Conservation (phyloP, 2,888 invertebrate species). For the Sinhomidia bicolor region DNA sequence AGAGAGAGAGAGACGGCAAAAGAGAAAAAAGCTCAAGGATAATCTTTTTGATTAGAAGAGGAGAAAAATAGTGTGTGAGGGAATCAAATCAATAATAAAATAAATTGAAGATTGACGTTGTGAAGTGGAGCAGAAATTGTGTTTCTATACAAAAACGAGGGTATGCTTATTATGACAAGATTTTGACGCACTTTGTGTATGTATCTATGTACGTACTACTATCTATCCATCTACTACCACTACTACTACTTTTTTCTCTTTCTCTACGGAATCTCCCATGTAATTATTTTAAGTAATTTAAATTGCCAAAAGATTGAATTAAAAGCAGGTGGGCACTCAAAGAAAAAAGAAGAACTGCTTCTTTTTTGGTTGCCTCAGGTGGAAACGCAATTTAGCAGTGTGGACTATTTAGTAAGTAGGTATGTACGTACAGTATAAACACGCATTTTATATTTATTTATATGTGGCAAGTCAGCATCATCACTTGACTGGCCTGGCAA, state of each 20-base stretch:
- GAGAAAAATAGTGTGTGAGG: slow-evolving; percentile 11
- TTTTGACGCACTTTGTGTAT: slow-evolving; percentile 26
- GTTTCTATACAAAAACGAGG: not conserved
- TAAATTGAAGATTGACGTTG: slow-evolving; percentile 28
- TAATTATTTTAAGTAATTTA: slow-evolving; percentile 69
- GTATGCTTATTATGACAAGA: slow-evolving; percentile 28
- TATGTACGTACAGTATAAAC: not conserved
- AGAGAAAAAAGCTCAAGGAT: no score
- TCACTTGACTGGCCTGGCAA: not conserved
- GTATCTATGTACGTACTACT: not conserved
- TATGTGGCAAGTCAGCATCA: no score
- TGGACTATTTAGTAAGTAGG: no score
- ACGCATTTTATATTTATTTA: not conserved
- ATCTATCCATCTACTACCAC: not conserved
- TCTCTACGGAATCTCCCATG: slow-evolving; percentile 26
- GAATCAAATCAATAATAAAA: slow-evolving; percentile 60
- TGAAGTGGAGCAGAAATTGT: slow-evolving; percentile 35
- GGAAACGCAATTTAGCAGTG: not conserved
- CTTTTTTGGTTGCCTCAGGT: slow-evolving; percentile 24
- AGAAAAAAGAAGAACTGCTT: slow-evolving; percentile 18
- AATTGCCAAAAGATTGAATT: slow-evolving; percentile 67
- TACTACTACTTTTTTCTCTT: not conserved
- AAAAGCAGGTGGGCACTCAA: slow-evolving; percentile 48
- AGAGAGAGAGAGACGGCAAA: not conserved
- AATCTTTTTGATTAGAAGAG: no score